A percentile compares a stretch with the other conserved stretches of the same genome.
phyloP scores from a whole-genome alignment of 2,797 vertebrate species.

The Danio aesculapii region DNA sequence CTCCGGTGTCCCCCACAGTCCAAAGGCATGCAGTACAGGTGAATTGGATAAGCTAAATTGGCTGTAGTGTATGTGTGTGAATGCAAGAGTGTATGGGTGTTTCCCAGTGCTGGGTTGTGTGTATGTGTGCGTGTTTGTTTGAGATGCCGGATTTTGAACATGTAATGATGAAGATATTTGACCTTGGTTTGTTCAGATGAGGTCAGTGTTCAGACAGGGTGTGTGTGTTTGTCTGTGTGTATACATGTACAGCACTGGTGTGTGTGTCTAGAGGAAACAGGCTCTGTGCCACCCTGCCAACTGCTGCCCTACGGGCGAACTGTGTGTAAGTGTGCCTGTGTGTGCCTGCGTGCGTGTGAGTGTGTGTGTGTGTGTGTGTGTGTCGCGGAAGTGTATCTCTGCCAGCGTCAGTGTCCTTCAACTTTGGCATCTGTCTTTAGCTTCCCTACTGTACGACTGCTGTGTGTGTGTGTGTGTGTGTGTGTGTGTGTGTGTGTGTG shows the following conservation, averaged over 20 bases:
- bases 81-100: no score
- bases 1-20: no score
- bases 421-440: conserved; percentile 46
- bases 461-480: conserved; percentile 1
- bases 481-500: conserved; percentile 34
- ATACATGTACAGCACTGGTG: conserved; percentile 14
- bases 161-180: background rate
- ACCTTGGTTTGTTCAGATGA: background rate
- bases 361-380: conserved; percentile 12
- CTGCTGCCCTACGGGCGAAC: conserved; percentile 54
- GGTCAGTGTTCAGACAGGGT: conserved; percentile 8
- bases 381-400: conserved; percentile 54
- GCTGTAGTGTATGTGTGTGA: no score
- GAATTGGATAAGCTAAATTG: no score
- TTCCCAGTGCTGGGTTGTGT: no score
- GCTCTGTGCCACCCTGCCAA: conserved; percentile 55
- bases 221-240: conserved; percentile 26
- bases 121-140: background rate
- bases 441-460: conserved; percentile 28
- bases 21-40: no score
- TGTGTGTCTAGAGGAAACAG: conserved; percentile 55
- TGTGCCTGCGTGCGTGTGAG: conserved; percentile 13
- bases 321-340: background rate
- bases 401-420: conserved; percentile 54
- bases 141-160: background rate